Percentiles rank a stretch among this genome's conserved stretches.
phyloP scores from a whole-genome alignment of 2,888 invertebrate genomes.

The Acrocyrtus sp. region DNA sequence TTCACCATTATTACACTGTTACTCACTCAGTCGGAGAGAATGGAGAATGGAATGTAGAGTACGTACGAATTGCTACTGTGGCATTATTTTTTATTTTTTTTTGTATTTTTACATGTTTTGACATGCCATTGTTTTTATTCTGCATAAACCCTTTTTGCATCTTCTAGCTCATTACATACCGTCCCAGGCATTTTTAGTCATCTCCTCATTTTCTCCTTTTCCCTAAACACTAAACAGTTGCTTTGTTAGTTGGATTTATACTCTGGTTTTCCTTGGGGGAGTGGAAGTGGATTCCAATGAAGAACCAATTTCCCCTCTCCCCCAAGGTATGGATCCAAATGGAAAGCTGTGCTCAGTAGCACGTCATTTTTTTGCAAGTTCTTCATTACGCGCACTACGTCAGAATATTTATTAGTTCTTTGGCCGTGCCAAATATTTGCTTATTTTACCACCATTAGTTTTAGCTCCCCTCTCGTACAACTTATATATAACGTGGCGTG shows the following conservation, averaged over 20 bases:
- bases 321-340: neutral
- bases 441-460: too few species aligned
- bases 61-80: too few species aligned
- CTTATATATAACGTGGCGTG: too few species aligned
- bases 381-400: constrained; percentile 3
- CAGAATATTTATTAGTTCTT: constrained; percentile 9
- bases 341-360: neutral
- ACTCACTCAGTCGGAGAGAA: too few species aligned
- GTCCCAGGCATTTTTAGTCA: neutral
- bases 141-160: neutral
- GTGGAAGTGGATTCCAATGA: too few species aligned
- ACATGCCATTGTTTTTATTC: neutral
- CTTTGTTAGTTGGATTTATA: too few species aligned
- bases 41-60: too few species aligned
- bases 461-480: too few species aligned
- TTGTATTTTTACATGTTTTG: neutral
- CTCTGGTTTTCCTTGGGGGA: too few species aligned
- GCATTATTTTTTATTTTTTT: constrained; percentile 8
- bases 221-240: neutral
- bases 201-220: neutral
- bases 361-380: neutral
- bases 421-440: constrained; percentile 37
- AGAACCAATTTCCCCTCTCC: too few species aligned
- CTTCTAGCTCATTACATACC: neutral
- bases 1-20: too few species aligned